Base-by-base conservation (phyloP, 1,140 invertebrate genomes). In the Sarcophaga peregrina region DNA sequence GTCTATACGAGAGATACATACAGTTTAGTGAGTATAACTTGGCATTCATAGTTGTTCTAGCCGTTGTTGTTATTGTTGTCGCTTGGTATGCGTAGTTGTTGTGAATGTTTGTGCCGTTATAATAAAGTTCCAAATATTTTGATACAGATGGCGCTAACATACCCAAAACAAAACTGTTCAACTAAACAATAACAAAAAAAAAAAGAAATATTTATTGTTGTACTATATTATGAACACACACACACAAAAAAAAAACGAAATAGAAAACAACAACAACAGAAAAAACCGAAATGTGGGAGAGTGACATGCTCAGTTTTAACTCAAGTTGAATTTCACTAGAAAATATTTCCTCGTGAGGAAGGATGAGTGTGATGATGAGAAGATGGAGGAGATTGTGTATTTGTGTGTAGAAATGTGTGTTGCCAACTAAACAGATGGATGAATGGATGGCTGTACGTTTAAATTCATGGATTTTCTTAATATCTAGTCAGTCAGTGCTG, bases 111-210 rank as follows among this genome's bases (percentile, higher is more conserved):
- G 47, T 52, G 48, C 47, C 75, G 75, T 78, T 78, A 78, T 78
- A 78, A 78, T 78, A 78, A 78, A 83, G 80, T 82, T 83, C 17
- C 15, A 75, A 82, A 83, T 82, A 83, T 82, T 82, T 83, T 76
- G 20, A 80, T 81, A 74, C 50, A 83, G 83, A 81, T 83, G 83
- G 73, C 83, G 83, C 75, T 50, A 46, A 52, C 13, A 81, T 9
- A 54, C n/a, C 15, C 47, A 78, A 11, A 78, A 78, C 47, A 50
- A 52, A 17, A 78, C 7, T 37, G 50, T n/a, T 20, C 20, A 78
- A 78, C 47, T 48, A 48, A 76, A 50, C 75, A 78, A 78, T 68
- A 68, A 68, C 9, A 58, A n/a, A 58, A n/a, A 37, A 58, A n/a
- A 58, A n/a, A 37, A 37, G 25, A 37, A 37, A 37, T 2, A 37